Percentiles rank a stretch among this genome's conserved stretches.
Evolutionary conservation across 2,113 vertebrate genomes (phyloP).

Genomic region (Burhinus oedicnemus): DNA sequence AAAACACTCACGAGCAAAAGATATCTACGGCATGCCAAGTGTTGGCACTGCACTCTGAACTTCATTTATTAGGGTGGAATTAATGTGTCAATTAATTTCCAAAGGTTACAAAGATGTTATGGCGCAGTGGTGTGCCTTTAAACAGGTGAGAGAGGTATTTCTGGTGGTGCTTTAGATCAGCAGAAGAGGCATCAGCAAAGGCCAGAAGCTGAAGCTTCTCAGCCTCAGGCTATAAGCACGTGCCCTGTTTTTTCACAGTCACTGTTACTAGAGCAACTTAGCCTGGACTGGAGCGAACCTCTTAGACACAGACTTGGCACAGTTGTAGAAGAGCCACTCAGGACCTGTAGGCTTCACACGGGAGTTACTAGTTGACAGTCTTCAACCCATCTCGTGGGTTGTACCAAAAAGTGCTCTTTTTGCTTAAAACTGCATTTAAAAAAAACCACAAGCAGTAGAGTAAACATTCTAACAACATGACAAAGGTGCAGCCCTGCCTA

Average conservation of each 20-base stretch:
- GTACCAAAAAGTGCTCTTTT: background rate
- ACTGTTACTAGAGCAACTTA: background rate
- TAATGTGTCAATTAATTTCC: background rate
- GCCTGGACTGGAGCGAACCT: background rate
- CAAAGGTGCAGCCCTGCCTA: background rate
- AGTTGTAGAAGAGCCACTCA: background rate
- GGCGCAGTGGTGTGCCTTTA: background rate
- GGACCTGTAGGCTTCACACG: background rate
- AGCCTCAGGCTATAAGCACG: background rate
- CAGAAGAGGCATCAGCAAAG: background rate
- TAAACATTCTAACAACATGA: background rate
- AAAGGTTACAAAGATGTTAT: background rate
- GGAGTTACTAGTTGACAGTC: background rate
- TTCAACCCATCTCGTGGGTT: background rate
- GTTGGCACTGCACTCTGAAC: background rate
- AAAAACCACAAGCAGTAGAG: background rate
- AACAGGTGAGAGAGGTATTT: background rate
- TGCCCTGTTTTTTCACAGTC: background rate
- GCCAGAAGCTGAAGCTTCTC: background rate
- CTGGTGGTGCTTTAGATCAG: background rate
- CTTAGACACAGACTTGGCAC: background rate
- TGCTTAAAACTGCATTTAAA: background rate
- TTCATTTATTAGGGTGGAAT: background rate
- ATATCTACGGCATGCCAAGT: fast-evolving
- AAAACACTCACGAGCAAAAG: background rate